Base-by-base conservation (phyloP, 2,888 invertebrate genomes). In the Drosophila lacicola region DNA sequence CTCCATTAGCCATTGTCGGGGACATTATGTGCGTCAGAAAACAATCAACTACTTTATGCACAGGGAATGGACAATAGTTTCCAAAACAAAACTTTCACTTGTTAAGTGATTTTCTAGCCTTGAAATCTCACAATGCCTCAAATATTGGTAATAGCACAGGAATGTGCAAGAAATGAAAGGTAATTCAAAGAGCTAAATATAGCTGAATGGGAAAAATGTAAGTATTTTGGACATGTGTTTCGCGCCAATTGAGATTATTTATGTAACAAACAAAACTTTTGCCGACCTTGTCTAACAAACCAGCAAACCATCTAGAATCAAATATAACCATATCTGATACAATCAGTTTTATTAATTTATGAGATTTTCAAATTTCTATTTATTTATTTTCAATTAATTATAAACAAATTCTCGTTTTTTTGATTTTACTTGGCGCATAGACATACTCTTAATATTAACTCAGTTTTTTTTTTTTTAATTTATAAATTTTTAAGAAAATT, bases 51-150 rank as follows among this genome's bases (percentile, higher is more conserved):
- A 42, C 14, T 57, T 25, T 17, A 36, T 44, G 19, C 25, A 10
- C 47, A 45, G 8, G 10, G 29, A n/a, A 42, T 39, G 19, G 19
- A 45, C 34, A 29, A 25, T 34, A 45, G 39, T 10, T 44, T 4
- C 17, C 34, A 66, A 66, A 53, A 42, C 57, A 51, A 50, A 33
- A 67, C 76, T 76, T 76, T 76, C 77, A 72, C 72, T 57, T 61
- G 53, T 47, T 21, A 56, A 60, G 49, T 57, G 45, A 36, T 39
- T 56, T 47, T 25, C n/a, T 62, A 47, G 51, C 76, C 76, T 68
- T 76, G 62, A 68, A 53, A 68, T 54, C 21, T 14, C 33, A 49
- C 19, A 66, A 60, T 41, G 17, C 29, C 41, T 29, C n/a, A 44
- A 36, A 53, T 47, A 44, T 53, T 53, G 37, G 45, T 49, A 73